Conservation (phyloP, 2,113 vertebrate genomes). For the Nasalis larvatus region DNA sequence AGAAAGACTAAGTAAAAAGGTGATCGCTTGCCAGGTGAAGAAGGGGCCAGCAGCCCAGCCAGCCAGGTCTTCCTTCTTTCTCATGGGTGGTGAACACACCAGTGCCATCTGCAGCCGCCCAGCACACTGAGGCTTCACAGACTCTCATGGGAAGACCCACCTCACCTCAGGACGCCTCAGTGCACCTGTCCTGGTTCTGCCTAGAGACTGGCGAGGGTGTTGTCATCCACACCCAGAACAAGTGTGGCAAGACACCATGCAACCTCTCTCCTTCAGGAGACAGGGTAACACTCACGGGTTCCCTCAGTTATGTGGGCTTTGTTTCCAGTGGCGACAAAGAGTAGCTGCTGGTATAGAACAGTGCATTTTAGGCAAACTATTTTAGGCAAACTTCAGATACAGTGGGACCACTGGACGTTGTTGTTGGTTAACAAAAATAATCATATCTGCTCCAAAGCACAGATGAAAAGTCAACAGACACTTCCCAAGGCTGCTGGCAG, state of each 20-base stretch:
- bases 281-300: fast-evolving
- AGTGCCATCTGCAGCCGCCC: neutral
- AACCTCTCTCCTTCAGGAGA: neutral
- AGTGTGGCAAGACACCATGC: neutral
- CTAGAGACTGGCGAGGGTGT: fast-evolving
- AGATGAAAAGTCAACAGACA: fast-evolving
- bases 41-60: too few relatives aligned
- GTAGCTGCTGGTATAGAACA: fast-evolving
- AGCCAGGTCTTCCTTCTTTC: neutral
- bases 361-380: neutral
- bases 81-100: neutral
- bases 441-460: neutral
- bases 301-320: fast-evolving
- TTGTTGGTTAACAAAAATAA: fast-evolving
- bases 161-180: fast-evolving
- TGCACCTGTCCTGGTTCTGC: fast-evolving
- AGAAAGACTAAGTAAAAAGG: neutral
- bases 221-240: too few relatives aligned
- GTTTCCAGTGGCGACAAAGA: neutral
- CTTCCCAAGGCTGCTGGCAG: neutral
- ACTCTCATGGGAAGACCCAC: fast-evolving
- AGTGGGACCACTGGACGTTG: fast-evolving
- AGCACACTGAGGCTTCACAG: too few relatives aligned
- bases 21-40: neutral
- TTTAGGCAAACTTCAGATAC: neutral